A percentile compares a stretch with the other conserved stretches of the same genome.
Evolutionary conservation across 1,140 invertebrate species (phyloP).

Genomic region (Heliothis subflexa): DNA sequence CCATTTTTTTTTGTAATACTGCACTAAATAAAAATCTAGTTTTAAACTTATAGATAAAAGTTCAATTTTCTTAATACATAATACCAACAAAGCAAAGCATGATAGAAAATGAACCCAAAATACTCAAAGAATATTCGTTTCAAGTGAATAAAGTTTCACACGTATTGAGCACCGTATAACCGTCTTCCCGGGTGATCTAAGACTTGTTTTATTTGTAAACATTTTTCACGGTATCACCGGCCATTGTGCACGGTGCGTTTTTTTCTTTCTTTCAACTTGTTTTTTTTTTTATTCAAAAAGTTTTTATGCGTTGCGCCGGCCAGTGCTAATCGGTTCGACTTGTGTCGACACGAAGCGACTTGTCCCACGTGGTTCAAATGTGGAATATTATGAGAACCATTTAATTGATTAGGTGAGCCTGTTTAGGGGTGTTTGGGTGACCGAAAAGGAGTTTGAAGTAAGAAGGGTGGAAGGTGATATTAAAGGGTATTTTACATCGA

Average conservation of each 20-base stretch:
- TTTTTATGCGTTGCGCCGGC: conserved; percentile 43
- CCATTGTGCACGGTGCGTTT: conserved; percentile 70
- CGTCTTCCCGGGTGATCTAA: conserved; percentile 55
- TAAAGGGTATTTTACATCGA: too few relatives aligned
- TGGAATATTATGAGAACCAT: conserved; percentile 26
- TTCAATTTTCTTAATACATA: too few relatives aligned
- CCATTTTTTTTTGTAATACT: too few relatives aligned
- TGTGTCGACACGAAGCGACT: conserved; percentile 77
- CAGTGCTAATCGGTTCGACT: conserved; percentile 68
- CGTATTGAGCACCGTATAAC: conserved; percentile 42
- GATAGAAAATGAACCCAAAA: background rate
- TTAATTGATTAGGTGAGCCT: conserved; percentile 16
- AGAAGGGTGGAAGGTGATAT: background rate
- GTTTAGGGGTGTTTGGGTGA: conserved; percentile 37
- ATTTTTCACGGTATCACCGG: conserved; percentile 73
- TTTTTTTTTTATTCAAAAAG: conserved; percentile 32
- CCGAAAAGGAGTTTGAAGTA: conserved; percentile 25
- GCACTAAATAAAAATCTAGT: too few relatives aligned
- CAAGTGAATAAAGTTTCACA: conserved; percentile 1
- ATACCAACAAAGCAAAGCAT: background rate
- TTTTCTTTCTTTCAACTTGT: conserved; percentile 52
- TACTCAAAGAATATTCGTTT: background rate
- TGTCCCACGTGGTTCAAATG: conserved; percentile 54
- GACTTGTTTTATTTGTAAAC: conserved; percentile 72
- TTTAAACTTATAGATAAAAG: too few relatives aligned